Evolutionary conservation across 1,140 invertebrate species (phyloP), one percentile per base, ranked within the genome.

Genomic region (Orchestia grillus): DNA sequence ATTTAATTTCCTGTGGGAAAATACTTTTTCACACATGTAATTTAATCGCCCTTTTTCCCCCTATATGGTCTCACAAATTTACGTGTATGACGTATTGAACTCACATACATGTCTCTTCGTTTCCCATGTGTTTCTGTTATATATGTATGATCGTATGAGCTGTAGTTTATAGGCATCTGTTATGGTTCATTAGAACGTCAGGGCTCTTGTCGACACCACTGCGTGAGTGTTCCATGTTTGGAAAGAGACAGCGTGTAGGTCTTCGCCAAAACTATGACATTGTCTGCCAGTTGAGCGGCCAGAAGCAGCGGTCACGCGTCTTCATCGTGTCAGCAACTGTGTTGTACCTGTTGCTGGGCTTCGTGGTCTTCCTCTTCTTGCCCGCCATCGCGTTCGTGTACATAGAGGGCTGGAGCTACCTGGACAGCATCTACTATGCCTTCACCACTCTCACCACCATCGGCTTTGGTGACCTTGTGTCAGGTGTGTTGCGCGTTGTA

Each of bases 381-480:
- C 99, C 99, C 0, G 98, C 99, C 0, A 98, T 98, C 94, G 98
- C 99, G 28, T 99, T 99, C 97, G 98, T 98, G 0, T 98, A 98
- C 62, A 98, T 99, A 96, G 99, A 99, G 91, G 98, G 98, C 0
- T 99, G 99, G 99, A 98, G 98, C 1, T 99, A 99, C 97, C 98
- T 99, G n/a, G 98, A 99, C 90, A 98, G 98, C 0, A 98, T 99
- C 87, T 99, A 99, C 97, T 99, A 99, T 97, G 98, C 98, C 40
- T 99, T 99, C 97, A 98, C 99, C 45, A 99, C 99, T 0, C 98
- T 99, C 3, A 99, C 99, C 0, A 99, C 99, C 19, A 99, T 99
- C 97, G 99, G 99, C 43, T 99, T 99, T 97, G 99, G 99, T 62
- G 99, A 99, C 97, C 98, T 98, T 97, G 99, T 99, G 41, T 99